A percentile compares a stretch with the other conserved stretches of the same genome.
These are phyloP conservation scores for Leucopternis melanops DNA, from an alignment of 2,113 vertebrate genomes.

Conservation along the genomic window DNA sequence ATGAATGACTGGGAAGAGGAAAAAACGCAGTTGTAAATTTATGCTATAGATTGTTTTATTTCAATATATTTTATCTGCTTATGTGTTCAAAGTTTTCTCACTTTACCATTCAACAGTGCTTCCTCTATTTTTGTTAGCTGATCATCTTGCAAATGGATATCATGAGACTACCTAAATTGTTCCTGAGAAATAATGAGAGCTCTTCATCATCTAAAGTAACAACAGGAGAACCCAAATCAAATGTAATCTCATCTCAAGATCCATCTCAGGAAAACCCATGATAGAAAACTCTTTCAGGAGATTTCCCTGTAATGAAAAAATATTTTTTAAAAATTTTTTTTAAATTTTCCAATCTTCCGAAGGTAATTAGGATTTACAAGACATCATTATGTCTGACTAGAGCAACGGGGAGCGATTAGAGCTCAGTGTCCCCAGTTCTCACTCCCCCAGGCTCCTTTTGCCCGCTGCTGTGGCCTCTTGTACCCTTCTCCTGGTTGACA, in stretches of 20 bases:
- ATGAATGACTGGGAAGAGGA: conserved; percentile 33
- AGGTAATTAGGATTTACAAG: not conserved
- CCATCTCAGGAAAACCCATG: not conserved
- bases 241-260: not conserved
- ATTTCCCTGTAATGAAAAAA: not conserved
- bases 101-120: not conserved
- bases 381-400: not conserved
- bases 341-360: not conserved
- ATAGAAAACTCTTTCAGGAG: not conserved
- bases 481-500: not conserved
- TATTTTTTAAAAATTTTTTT: no score
- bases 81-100: not conserved
- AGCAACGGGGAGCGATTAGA: not conserved
- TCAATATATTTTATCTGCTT: not conserved
- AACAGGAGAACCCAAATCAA: not conserved
- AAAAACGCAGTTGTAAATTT: conserved; percentile 65
- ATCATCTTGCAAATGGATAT: not conserved
- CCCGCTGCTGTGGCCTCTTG: not conserved
- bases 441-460: not conserved
- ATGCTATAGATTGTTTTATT: not conserved
- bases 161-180: not conserved
- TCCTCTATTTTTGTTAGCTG: not conserved
- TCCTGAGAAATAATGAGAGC: not conserved
- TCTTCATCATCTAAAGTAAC: not conserved
- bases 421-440: not conserved